Percentiles rank a stretch among this genome's conserved stretches.
Evolutionary conservation across 2,113 vertebrate genomes (phyloP).

Genomic region (Thryonomys swinderianus): DNA sequence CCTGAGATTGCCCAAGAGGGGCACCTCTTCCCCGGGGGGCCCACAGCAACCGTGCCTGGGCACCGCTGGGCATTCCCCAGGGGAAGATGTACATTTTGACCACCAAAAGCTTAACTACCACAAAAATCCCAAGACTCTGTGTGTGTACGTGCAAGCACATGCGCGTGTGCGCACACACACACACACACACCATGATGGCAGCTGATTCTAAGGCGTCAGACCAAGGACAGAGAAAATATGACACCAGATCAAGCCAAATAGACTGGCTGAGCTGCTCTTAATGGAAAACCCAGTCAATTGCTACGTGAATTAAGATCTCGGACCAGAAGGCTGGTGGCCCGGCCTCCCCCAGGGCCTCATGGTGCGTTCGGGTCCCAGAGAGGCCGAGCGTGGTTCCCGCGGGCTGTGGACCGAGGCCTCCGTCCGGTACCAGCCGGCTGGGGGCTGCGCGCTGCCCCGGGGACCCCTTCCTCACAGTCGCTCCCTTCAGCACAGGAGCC

Average conservation of each 20-base stretch:
- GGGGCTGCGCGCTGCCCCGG: not conserved
- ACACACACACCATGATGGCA: not conserved
- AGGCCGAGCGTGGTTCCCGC: accelerated
- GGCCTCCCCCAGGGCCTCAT: not conserved
- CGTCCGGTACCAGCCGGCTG: accelerated
- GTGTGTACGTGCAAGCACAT: accelerated
- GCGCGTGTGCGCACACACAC: not conserved
- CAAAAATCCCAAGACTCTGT: not conserved
- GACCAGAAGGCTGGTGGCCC: not conserved
- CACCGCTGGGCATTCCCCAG: not conserved
- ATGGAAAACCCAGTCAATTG: not conserved
- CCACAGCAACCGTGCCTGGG: not conserved
- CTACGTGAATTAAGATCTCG: not conserved
- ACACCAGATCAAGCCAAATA: too few species aligned
- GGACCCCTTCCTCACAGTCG: accelerated
- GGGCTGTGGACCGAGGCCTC: not conserved
- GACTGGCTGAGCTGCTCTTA: not conserved
- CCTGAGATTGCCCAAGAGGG: not conserved
- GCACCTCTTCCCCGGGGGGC: too few species aligned
- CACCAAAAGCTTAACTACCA: not conserved
- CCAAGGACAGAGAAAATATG: not conserved
- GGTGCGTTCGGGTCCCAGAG: accelerated
- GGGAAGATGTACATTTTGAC: accelerated
- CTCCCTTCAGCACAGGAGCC: too few species aligned
- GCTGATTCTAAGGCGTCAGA: not conserved